A percentile compares a stretch with the other conserved stretches of the same genome.
These are phyloP conservation scores for Grapholita molesta DNA, from an alignment of 1,140 invertebrate species.

Conservation along the genomic window DNA sequence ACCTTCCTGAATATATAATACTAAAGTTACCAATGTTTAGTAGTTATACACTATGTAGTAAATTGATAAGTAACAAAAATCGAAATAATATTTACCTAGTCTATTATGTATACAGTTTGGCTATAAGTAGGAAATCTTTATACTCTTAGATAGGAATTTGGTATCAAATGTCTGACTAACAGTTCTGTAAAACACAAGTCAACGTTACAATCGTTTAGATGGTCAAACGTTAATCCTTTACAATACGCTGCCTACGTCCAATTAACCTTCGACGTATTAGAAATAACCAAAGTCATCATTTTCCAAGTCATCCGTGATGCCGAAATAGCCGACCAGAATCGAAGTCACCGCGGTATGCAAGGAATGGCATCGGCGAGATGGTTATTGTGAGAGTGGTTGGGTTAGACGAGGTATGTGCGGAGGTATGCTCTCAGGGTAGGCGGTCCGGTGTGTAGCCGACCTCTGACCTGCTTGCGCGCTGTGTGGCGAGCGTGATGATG, in stretches of 20 bases:
- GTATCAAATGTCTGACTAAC: conserved; percentile 25
- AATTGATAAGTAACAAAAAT: too few relatives aligned
- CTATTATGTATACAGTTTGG: too few relatives aligned
- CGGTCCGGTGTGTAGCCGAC: conserved; percentile 49
- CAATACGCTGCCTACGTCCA: conserved; percentile 64
- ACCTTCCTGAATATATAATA: too few relatives aligned
- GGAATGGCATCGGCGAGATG: conserved; percentile 16
- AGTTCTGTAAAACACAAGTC: conserved; percentile 24
- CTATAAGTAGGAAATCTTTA: neutral
- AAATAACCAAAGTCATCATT: conserved; percentile 64
- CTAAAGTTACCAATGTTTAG: too few relatives aligned
- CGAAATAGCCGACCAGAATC: conserved; percentile 23
- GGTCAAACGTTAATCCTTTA: conserved; percentile 57
- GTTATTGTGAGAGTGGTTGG: conserved; percentile 28
- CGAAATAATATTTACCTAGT: too few relatives aligned
- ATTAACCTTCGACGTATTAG: conserved; percentile 68
- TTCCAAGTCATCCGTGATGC: conserved; percentile 47
- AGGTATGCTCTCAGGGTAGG: conserved; percentile 48
- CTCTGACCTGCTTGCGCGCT: conserved; percentile 53
- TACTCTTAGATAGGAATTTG: neutral
- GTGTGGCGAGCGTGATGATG: conserved; percentile 52
- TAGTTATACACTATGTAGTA: too few relatives aligned
- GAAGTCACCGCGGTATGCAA: neutral
- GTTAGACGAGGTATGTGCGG: conserved; percentile 48
- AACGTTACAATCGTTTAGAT: conserved; percentile 36